Percentiles rank a stretch among this genome's conserved stretches.
phyloP scores from a whole-genome alignment of 2,888 invertebrate genomes.

The Parelbella ahira region DNA sequence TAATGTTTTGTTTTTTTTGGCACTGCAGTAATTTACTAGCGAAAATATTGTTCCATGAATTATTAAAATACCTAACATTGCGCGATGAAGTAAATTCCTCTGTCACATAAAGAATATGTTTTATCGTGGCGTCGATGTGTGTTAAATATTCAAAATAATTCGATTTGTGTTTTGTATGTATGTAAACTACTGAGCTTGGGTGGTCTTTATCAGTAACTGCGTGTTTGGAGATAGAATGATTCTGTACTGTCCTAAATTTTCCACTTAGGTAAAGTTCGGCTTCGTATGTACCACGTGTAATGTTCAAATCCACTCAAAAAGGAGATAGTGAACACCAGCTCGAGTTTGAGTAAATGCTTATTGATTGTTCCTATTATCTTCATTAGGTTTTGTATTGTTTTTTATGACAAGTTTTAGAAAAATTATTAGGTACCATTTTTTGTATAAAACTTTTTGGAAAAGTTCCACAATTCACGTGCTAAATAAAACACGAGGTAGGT shows the following conservation, averaged over 20 bases:
- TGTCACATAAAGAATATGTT: conserved; percentile 6
- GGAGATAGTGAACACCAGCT: conserved; percentile 10
- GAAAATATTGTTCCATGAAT: conserved; percentile 16
- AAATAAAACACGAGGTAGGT: no score
- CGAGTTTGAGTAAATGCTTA: conserved; percentile 18
- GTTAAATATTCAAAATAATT: conserved; percentile 12
- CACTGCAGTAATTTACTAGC: conserved; percentile 9
- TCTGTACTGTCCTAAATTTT: conserved; percentile 16
- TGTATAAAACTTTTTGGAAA: no score
- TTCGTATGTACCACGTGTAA: conserved; percentile 1
- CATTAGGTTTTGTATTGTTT: conserved; percentile 17
- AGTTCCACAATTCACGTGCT: no score
- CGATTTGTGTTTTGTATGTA: conserved; percentile 12
- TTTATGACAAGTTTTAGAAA: no score
- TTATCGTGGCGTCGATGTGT: conserved; percentile 7
- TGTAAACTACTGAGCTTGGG: conserved; percentile 8
- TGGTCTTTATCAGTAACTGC: conserved; percentile 22
- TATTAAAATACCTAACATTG: not conserved
- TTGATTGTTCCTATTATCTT: conserved; percentile 11
- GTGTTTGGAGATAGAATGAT: conserved; percentile 17
- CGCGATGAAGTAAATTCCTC: conserved; percentile 5
- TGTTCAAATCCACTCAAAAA: conserved; percentile 6
- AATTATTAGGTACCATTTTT: no score
- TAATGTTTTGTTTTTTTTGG: conserved; percentile 28
- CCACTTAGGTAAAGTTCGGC: conserved; percentile 7